A percentile compares a stretch with the other conserved stretches of the same genome.
Conservation (phyloP, 92 coral and sea anemone genomes). For the Porites cylindrica region DNA sequence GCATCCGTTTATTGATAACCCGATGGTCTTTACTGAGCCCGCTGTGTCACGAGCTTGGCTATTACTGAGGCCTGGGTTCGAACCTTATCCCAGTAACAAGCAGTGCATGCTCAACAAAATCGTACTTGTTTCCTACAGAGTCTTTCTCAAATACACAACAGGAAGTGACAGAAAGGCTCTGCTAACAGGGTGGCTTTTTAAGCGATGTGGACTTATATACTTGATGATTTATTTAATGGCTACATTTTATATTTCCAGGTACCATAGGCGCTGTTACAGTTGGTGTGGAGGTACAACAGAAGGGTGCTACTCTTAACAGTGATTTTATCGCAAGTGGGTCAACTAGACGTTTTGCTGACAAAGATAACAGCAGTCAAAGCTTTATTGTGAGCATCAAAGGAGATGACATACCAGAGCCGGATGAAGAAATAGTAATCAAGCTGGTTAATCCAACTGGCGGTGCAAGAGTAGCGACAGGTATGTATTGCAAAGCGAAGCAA, state of each 20-base stretch:
- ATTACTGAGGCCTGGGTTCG: too few relatives aligned
- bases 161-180: too few relatives aligned
- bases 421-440: slow-evolving; percentile 77
- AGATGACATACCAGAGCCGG: slow-evolving; percentile 84
- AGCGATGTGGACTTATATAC: too few relatives aligned
- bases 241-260: slow-evolving; percentile 54
- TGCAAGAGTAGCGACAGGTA: slow-evolving; percentile 71
- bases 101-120: too few relatives aligned
- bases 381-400: slow-evolving; percentile 59
- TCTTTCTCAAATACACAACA: too few relatives aligned
- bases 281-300: slow-evolving; percentile 48
- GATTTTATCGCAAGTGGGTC: slow-evolving; percentile 74
- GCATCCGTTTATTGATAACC: too few relatives aligned
- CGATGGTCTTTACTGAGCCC: too few relatives aligned
- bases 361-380: slow-evolving; percentile 62
- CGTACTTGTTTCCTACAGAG: too few relatives aligned
- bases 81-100: too few relatives aligned
- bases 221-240: neutral
- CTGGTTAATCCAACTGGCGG: slow-evolving; percentile 93
- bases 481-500: neutral
- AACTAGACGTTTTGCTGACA: slow-evolving; percentile 61
- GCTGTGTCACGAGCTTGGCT: too few relatives aligned
- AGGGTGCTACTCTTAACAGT: slow-evolving; percentile 62
- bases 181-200: too few relatives aligned
- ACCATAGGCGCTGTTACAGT: slow-evolving; percentile 78